Base-by-base conservation (phyloP, 2,888 invertebrate species). In the Dynastes maya region DNA sequence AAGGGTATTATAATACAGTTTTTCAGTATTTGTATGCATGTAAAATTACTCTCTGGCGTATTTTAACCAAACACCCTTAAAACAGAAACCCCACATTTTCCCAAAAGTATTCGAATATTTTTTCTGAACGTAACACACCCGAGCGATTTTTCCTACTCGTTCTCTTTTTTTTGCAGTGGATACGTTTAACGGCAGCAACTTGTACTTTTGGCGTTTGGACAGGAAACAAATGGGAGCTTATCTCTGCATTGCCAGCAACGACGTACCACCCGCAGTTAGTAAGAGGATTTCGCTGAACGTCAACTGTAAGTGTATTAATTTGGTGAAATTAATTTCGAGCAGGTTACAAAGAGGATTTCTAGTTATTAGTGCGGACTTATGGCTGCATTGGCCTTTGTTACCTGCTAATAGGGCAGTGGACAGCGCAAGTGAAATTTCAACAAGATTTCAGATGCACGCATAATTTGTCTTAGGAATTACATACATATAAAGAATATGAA, bases 171-270 rank as follows among this genome's bases (percentile, higher is more conserved):
- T 87, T 87, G 16, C 89, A 94, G 94, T 93, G 84, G 94, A 95
- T 85, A 94, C 93, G 79, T 94, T 93, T 89, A 94, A 94, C 84
- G 97, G 96, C 82, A 93, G 94, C 81, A 90, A 91, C 80, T 88
- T 96, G 83, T 91, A 93, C 82, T 92, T 97, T 85, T 92, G 94
- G 90, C 93, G 95, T 80, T 92, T 97, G 84, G 96, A 96, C 86
- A 91, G 97, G 74, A 92, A 95, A 84, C 97, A 97, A 90, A 97
- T 97, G 95, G 97, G 97, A 53, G 94, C 95, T 45, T 97, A 97
- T 89, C 92, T 97, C 84, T 97, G 97, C 90, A 96, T 97, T 85
- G 97, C 97, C 13, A 95, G 94, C 86, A 97, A 97, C 88, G 96
- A 96, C 88, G 97, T 97, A 63, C 96, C 96, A 40, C 97, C 97